phyloP scores from a whole-genome alignment of 2,113 vertebrate species.

The Microcebus lehilahytsara region DNA sequence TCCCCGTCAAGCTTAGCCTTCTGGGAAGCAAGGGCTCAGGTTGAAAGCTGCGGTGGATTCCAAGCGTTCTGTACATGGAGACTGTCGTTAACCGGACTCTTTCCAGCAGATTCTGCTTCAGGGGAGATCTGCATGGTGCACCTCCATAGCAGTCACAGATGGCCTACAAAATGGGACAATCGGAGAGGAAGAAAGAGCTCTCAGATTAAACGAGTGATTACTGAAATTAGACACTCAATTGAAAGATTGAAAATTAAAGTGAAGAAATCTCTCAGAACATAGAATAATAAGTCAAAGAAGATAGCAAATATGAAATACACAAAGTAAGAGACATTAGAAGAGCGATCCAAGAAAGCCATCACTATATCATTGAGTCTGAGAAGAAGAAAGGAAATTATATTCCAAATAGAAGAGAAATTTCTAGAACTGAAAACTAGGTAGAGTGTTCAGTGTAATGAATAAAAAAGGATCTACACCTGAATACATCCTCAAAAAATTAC shows the following conservation, averaged over 20 bases:
- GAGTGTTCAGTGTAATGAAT: not conserved
- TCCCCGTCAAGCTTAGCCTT: not conserved
- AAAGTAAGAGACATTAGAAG: not conserved
- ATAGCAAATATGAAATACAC: not conserved
- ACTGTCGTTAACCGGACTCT: accelerated
- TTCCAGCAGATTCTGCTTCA: not conserved
- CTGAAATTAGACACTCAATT: not conserved
- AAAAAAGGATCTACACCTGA: not conserved
- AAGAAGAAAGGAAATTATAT: not conserved
- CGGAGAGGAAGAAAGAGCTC: not conserved
- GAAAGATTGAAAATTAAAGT: not conserved
- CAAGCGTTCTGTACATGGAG: not conserved
- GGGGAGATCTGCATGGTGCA: not conserved
- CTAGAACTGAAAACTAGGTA: constrained; percentile 10
- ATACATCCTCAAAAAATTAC: not conserved
- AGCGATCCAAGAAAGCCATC: not conserved
- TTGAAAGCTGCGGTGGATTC: not conserved
- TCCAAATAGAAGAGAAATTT: not conserved
- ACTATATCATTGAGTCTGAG: not conserved
- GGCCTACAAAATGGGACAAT: not conserved
- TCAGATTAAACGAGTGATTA: not conserved
- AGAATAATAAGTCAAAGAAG: not conserved
- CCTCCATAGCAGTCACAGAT: not conserved
- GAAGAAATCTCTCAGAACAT: not conserved
- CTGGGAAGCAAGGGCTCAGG: accelerated